Percentiles rank a stretch among this genome's conserved stretches.
Evolutionary conservation across 1,140 invertebrate genomes (phyloP).

Genomic region (Trichomalopsis sarcophagae): DNA sequence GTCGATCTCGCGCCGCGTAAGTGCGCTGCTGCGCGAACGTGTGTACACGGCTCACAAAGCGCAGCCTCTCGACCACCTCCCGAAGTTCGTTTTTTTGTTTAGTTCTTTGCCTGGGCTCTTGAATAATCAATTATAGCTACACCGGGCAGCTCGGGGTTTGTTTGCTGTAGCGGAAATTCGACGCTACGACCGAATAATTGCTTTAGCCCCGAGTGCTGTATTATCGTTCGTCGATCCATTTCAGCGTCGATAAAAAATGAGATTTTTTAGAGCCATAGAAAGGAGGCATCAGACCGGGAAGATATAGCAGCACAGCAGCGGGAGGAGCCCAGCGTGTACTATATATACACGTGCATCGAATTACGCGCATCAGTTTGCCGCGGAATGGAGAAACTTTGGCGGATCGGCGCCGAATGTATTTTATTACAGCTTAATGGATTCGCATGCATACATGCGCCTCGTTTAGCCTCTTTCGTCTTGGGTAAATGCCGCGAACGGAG

Average conservation of each 20-base stretch:
- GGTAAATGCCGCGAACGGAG: background rate
- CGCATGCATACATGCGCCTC: constrained; percentile 29
- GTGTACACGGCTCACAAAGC: background rate
- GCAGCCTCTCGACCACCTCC: background rate
- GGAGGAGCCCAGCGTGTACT: background rate
- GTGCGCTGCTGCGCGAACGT: too few species aligned
- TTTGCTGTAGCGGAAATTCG: background rate
- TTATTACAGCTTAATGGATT: constrained; percentile 55
- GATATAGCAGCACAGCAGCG: background rate
- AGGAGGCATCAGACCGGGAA: background rate
- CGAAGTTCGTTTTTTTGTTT: background rate
- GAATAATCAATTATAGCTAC: background rate
- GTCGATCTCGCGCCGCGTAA: background rate
- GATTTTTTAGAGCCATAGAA: background rate
- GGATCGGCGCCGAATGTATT: constrained; percentile 56
- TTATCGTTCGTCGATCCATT: too few species aligned
- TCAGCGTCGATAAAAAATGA: background rate
- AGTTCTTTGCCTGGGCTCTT: background rate
- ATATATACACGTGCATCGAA: constrained; percentile 63
- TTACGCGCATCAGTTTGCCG: constrained; percentile 71
- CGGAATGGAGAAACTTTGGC: constrained; percentile 69
- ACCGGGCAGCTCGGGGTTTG: background rate
- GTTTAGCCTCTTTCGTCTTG: background rate
- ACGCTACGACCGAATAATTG: background rate
- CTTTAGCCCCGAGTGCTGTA: background rate